phyloP scores from a whole-genome alignment of 2,113 vertebrate species.

The Anoplopoma fimbria region DNA sequence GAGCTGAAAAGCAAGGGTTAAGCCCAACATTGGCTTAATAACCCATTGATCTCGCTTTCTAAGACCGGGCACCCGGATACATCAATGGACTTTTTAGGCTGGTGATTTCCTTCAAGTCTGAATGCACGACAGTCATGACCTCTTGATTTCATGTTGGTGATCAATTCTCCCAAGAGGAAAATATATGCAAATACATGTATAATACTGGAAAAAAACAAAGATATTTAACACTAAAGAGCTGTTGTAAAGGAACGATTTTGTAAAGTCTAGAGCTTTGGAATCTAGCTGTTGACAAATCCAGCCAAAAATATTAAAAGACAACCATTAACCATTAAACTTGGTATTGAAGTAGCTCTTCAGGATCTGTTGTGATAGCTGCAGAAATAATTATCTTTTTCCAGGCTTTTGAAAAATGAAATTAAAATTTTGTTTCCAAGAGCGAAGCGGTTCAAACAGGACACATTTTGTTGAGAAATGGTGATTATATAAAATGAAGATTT shows the following conservation, averaged over 20 bases:
- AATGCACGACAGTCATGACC: not conserved
- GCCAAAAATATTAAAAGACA: not conserved
- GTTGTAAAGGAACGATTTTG: not conserved
- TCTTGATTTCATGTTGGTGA: conserved; percentile 4
- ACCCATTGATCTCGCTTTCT: not conserved
- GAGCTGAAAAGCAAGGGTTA: conserved; percentile 7
- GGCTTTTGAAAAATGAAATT: not conserved
- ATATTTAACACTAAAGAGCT: not conserved
- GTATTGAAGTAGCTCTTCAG: not conserved
- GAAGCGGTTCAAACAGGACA: not conserved
- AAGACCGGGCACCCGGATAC: not conserved
- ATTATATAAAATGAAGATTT: not conserved
- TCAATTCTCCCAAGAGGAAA: not conserved
- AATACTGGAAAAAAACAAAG: not conserved
- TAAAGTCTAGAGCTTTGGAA: not conserved
- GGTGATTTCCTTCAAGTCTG: not conserved
- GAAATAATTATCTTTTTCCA: not conserved
- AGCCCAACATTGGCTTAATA: not conserved
- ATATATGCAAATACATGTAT: conserved; percentile 9
- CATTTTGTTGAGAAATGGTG: no score
- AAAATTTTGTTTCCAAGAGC: not conserved
- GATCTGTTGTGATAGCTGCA: not conserved
- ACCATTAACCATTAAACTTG: not conserved
- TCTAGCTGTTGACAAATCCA: not conserved
- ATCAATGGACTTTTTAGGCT: not conserved